Percentiles rank a stretch among this genome's conserved stretches.
phyloP scores from a whole-genome alignment of 2,797 vertebrate genomes.

The Rousettus madagascariensis region DNA sequence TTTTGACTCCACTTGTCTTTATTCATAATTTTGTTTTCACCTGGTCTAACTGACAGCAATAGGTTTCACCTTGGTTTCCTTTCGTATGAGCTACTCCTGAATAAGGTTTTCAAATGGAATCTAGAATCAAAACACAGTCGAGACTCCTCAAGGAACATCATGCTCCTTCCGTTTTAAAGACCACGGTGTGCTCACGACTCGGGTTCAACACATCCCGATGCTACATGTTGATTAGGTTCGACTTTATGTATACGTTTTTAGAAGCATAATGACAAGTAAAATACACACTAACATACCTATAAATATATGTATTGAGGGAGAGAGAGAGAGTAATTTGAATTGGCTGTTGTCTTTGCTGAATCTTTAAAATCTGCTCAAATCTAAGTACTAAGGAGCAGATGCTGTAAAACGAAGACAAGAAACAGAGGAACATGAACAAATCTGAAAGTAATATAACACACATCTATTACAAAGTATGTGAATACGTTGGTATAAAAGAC shows the following conservation, averaged over 20 bases:
- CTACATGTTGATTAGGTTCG: not conserved
- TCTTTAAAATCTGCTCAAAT: not conserved
- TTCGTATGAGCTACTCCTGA: not conserved
- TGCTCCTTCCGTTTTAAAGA: not conserved
- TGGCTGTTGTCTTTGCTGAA: not conserved
- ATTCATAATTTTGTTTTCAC: not conserved
- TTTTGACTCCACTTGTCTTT: conserved; percentile 49
- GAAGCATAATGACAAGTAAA: not conserved
- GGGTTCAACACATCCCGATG: not conserved
- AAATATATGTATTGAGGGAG: not conserved
- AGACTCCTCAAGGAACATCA: not conserved
- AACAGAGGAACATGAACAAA: not conserved
- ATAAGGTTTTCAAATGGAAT: not conserved
- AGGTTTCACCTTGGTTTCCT: not conserved
- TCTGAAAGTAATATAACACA: not conserved
- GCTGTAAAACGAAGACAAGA: not conserved
- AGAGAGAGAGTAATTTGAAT: not conserved
- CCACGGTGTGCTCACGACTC: not conserved
- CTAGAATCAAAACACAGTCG: not conserved
- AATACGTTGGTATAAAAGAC: not conserved
- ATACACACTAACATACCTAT: not conserved
- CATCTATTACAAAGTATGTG: not conserved
- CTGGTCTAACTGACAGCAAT: not conserved
- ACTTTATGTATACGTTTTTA: not conserved
- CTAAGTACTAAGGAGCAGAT: not conserved